A percentile compares a stretch with the other conserved stretches of the same genome.
Evolutionary conservation across 1,140 invertebrate genomes (phyloP).

Genomic region (Scaptomyza pallida): DNA sequence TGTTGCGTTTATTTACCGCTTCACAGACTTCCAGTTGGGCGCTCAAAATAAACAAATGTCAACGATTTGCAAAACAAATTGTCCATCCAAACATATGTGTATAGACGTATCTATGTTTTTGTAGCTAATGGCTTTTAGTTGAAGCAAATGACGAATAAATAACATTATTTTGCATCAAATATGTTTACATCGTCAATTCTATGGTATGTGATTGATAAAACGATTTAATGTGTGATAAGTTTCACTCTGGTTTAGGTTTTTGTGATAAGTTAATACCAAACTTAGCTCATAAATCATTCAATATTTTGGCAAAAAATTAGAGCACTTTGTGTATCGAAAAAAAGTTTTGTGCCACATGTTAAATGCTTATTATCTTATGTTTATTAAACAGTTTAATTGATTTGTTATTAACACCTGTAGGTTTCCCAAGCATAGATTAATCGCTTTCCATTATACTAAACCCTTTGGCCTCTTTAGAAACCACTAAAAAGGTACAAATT

Average conservation of each 20-base stretch:
- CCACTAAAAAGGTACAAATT: no score
- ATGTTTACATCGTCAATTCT: not conserved
- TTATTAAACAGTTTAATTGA: no score
- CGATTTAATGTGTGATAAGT: not conserved
- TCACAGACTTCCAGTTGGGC: conserved; percentile 12
- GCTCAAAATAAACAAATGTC: conserved; percentile 34
- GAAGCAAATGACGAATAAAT: not conserved
- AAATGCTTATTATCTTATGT: no score
- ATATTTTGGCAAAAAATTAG: no score
- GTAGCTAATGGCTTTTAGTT: not conserved
- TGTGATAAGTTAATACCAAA: no score
- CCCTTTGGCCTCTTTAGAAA: no score
- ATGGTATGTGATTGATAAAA: not conserved
- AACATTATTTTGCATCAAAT: conserved; percentile 1
- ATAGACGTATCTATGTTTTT: not conserved
- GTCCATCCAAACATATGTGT: not conserved
- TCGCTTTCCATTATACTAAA: no score
- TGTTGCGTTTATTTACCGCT: conserved; percentile 19
- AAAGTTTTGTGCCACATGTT: no score
- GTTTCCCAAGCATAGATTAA: not conserved
- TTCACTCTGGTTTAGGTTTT: no score
- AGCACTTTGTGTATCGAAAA: no score
- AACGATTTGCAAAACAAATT: conserved; percentile 32
- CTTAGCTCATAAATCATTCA: no score
- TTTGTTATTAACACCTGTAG: no score